Evolutionary conservation across 2,797 vertebrate species (phyloP).

Genomic region (Hydrophis major): DNA sequence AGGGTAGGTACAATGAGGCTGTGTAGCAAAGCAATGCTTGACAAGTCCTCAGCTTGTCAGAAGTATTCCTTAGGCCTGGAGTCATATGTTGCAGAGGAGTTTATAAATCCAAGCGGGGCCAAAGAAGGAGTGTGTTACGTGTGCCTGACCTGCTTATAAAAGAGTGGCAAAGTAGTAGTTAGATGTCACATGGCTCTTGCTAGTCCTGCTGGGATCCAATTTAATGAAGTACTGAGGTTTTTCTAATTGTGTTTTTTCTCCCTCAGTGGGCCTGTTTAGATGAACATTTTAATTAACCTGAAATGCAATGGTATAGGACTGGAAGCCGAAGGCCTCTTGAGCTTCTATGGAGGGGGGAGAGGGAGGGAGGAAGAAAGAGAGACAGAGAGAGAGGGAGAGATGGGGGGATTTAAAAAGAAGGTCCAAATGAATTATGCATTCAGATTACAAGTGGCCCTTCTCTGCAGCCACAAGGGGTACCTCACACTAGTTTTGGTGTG

Average conservation of each 20-base stretch:
- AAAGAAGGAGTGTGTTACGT: neutral
- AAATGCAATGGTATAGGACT: slow-evolving; percentile 6
- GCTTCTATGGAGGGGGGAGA: neutral
- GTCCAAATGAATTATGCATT: no score
- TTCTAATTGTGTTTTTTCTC: slow-evolving; percentile 3
- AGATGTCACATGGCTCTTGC: slow-evolving; percentile 6
- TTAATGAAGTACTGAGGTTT: slow-evolving; percentile 22
- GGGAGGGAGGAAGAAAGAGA: no score
- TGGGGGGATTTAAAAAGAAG: neutral
- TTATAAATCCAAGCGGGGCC: neutral
- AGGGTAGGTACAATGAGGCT: neutral
- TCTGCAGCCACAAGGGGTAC: no score
- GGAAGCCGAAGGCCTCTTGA: neutral
- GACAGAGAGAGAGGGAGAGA: no score
- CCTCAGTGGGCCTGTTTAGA: slow-evolving; percentile 14
- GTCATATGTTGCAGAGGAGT: neutral
- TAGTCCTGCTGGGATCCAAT: slow-evolving; percentile 9
- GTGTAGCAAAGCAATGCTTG: neutral
- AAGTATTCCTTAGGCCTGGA: neutral
- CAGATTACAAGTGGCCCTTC: neutral
- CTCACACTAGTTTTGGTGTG: neutral
- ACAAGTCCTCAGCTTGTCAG: no score
- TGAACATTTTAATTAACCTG: slow-evolving; percentile 38
- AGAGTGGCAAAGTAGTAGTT: neutral
- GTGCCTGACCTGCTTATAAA: neutral